Conservation (phyloP, 1,140 invertebrate genomes). For the Melanaphis sacchari region DNA sequence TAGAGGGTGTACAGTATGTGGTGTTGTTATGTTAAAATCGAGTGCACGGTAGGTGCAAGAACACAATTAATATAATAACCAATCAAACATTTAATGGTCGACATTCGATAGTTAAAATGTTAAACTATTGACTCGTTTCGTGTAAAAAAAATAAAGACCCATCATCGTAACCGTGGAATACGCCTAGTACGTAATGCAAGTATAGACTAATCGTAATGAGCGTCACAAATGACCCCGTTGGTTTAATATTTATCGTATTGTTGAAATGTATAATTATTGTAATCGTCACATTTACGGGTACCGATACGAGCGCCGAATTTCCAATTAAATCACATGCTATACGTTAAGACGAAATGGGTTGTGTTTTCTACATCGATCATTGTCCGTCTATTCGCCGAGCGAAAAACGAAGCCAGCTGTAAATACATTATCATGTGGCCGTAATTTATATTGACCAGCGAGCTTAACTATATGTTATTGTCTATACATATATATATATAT, state of each 20-base stretch:
- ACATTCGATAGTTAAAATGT: background rate
- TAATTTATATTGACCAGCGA: background rate
- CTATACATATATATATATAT: background rate
- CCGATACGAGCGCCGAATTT: background rate
- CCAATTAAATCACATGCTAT: constrained; percentile 4
- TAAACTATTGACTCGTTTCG: background rate
- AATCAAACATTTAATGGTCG: background rate
- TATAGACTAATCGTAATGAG: background rate
- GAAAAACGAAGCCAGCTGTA: background rate
- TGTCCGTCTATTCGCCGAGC: background rate
- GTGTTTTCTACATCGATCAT: constrained; percentile 12
- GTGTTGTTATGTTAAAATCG: background rate
- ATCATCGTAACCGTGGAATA: background rate
- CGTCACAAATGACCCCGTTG: background rate
- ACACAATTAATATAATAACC: background rate
- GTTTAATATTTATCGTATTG: background rate
- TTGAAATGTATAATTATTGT: constrained; percentile 9
- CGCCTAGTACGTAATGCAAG: background rate
- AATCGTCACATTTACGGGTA: background rate
- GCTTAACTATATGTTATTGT: background rate
- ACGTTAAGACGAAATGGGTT: constrained; percentile 6
- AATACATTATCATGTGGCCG: background rate
- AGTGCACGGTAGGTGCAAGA: background rate
- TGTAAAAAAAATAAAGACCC: background rate
- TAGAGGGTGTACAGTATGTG: background rate